phyloP scores from a whole-genome alignment of 2,888 invertebrate species.

The Dolichomitus sp. region DNA sequence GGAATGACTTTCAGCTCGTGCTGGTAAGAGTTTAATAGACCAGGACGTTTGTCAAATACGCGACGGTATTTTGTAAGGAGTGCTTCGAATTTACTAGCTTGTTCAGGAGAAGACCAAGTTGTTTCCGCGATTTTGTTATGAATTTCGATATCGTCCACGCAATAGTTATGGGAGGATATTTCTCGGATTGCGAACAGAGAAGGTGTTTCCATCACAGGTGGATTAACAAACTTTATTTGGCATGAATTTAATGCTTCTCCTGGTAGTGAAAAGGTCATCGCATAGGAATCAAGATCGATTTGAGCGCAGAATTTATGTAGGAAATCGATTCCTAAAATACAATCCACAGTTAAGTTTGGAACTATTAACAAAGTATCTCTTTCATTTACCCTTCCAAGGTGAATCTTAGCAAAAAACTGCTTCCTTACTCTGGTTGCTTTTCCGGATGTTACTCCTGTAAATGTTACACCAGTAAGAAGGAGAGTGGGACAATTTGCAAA shows the following conservation, averaged over 20 bases:
- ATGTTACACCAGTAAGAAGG: conserved; percentile 1
- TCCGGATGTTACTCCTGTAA: conserved; percentile 8
- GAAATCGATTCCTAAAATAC: background rate
- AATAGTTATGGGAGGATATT: background rate
- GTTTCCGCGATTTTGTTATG: background rate
- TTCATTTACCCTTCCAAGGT: no score
- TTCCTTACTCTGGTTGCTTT: no score
- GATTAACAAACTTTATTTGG: no score
- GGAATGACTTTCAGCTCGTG: background rate
- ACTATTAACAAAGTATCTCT: no score
- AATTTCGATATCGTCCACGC: no score
- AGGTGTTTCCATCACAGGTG: background rate
- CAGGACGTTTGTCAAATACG: conserved; percentile 4
- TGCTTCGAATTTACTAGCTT: no score
- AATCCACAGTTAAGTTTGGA: background rate
- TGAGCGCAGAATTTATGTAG: conserved; percentile 10
- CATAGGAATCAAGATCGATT: conserved; percentile 13
- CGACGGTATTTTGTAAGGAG: no score
- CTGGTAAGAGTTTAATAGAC: background rate
- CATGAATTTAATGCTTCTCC: background rate
- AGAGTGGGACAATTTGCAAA: background rate
- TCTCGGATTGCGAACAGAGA: background rate
- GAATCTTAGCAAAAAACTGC: background rate
- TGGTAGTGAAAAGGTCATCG: background rate
- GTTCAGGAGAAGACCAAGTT: no score